These are phyloP conservation scores for Nomada fucata DNA, from an alignment of 2,888 invertebrate genomes.

Conservation along the genomic window DNA sequence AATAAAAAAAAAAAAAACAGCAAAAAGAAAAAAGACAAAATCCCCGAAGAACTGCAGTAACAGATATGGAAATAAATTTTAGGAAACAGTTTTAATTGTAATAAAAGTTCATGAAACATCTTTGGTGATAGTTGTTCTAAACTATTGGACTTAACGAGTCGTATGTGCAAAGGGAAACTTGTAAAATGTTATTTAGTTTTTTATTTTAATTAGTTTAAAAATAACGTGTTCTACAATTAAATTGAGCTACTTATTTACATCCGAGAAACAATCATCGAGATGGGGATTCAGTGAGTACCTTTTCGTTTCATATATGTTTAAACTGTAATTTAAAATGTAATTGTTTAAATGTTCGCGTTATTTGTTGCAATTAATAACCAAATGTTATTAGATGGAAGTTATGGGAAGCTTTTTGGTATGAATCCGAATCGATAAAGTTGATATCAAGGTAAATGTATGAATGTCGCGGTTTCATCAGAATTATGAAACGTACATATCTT, in stretches of 20 bases:
- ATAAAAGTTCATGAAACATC: neutral
- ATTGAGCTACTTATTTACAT: neutral
- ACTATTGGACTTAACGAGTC: neutral
- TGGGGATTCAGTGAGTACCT: neutral
- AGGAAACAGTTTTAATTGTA: neutral
- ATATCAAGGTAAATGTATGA: neutral
- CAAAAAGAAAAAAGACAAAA: neutral
- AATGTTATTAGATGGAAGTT: conserved; percentile 5
- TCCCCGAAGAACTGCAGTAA: neutral
- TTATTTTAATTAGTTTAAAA: neutral
- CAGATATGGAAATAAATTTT: neutral
- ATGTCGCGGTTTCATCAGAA: neutral
- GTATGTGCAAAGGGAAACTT: neutral
- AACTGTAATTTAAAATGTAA: too few species aligned
- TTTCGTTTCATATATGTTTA: neutral
- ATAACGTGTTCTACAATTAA: neutral
- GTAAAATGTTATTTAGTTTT: neutral
- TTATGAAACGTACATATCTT: neutral
- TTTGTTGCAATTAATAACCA: neutral
- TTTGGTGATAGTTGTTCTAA: neutral
- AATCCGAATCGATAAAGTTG: neutral
- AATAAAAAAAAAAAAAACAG: conserved; percentile 7
- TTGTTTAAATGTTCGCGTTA: neutral
- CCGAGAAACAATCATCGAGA: neutral
- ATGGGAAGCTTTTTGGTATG: neutral